Base-by-base conservation (phyloP, 2,113 vertebrate species). In the Zapornia atra region DNA sequence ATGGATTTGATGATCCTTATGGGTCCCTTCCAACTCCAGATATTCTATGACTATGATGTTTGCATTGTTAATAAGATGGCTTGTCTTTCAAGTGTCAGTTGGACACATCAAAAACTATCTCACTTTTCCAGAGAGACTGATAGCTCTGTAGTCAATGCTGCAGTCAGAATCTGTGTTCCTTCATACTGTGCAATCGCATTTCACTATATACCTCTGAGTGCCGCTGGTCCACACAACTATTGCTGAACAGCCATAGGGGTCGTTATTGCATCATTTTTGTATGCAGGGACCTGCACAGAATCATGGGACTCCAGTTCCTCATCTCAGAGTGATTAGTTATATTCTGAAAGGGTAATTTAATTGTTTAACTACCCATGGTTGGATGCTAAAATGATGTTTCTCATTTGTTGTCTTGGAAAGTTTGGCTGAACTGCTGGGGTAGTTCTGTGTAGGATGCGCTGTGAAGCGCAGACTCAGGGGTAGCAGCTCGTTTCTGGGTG, bases 161-260 rank as follows among this genome's bases (percentile, higher is more conserved):
- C 57, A 24, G 28, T 59, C 68, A 40, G 42, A 59, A 29, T 16
- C 48, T 44, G 1, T 68, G 10, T 44, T 19, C 66, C 31, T 63
- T 63, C 48, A 57, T 40, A 16, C 3, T 46, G 42, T 40, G 51
- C 51, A 7, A 1, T 4, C 42, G 14, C 40, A 57, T n/a, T 53
- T 26, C 36, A 48, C 24, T 15, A 9, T 7, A 7, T 26, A 25
- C 16, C 25, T n/a, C 69, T 46, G 50, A 48, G n/a, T 34, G 51
- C 10, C 0, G 1, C 63, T 77, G 0, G 25, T 88, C 9, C 57
- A 26, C 4, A 14, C 29, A 59, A 10, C n/a, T 66, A 18, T 31
- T 42, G 64, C 44, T 21, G 22, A 29, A 22, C 44, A 78, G 26
- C 60, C 59, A 5, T 5, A 10, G 19, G 12, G n/a, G 26, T 31